Conservation (phyloP, 2,797 vertebrate genomes). For the Acridotheres tristis region DNA sequence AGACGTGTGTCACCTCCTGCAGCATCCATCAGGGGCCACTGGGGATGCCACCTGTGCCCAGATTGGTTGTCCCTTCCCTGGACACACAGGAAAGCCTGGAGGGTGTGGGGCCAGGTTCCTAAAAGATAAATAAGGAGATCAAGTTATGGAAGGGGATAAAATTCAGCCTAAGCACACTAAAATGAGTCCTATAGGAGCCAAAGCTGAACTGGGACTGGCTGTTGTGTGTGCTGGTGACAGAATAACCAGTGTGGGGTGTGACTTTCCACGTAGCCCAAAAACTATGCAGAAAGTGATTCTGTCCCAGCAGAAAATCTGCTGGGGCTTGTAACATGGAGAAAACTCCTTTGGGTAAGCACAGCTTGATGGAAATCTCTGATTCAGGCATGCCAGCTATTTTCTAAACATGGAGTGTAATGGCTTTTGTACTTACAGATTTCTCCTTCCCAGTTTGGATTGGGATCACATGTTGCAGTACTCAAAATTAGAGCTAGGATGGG, state of each 20-base stretch:
- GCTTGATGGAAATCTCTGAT: background rate
- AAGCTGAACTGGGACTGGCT: background rate
- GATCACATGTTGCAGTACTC: background rate
- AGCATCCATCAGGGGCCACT: background rate
- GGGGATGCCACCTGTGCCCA: background rate
- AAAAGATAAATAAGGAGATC: background rate
- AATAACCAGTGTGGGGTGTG: background rate
- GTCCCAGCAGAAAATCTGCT: background rate
- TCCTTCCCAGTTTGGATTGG: background rate
- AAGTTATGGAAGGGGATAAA: background rate
- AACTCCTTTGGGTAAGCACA: constrained; percentile 6
- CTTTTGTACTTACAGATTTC: background rate
- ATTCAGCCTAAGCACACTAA: background rate
- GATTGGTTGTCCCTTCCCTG: background rate
- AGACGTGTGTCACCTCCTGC: background rate
- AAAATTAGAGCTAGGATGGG: constrained; percentile 10
- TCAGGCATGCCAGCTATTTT: background rate
- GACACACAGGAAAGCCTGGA: background rate
- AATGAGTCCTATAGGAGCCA: background rate
- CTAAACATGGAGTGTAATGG: background rate
- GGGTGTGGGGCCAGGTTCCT: rapidly evolving
- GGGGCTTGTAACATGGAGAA: background rate
- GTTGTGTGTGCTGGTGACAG: background rate
- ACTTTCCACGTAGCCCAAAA: background rate
- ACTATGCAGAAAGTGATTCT: background rate